phyloP scores from a whole-genome alignment of 2,888 invertebrate genomes.

The Eristalis pertinax region DNA sequence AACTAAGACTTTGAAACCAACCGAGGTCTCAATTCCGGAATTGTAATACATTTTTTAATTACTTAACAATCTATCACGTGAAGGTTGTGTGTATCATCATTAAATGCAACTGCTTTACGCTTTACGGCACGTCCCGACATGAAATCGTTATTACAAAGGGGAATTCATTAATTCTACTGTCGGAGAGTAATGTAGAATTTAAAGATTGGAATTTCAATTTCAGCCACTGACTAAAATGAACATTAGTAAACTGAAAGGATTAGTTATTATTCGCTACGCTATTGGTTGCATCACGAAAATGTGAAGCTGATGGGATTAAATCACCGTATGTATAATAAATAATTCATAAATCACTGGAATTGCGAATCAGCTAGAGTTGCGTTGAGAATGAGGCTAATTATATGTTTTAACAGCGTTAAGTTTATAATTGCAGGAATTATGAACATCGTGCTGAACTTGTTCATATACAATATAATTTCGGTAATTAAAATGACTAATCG shows the following conservation, averaged over 20 bases:
- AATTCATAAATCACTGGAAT: conserved; percentile 39
- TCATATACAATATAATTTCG: not conserved
- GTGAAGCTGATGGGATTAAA: not conserved
- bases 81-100: conserved; percentile 10
- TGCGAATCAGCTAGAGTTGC: conserved; percentile 28
- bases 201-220: conserved; percentile 28
- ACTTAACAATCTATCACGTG: not conserved
- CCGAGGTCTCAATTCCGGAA: not conserved
- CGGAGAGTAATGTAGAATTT: conserved; percentile 9
- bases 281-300: conserved; percentile 38
- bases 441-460: not conserved
- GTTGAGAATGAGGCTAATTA: not conserved
- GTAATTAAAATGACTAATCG: not conserved
- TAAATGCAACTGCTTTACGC: not conserved
- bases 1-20: not conserved
- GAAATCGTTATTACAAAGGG: conserved; percentile 41
- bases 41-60: no score
- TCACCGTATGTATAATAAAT: conserved; percentile 29
- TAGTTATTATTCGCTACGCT: conserved; percentile 15
- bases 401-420: not conserved
- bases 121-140: conserved; percentile 5
- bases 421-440: not conserved
- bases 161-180: conserved; percentile 1
- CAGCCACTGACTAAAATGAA: conserved; percentile 2
- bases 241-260: conserved; percentile 23